These are phyloP conservation scores for Bufo gargarizans DNA, from an alignment of 2,113 vertebrate genomes.

Conservation along the genomic window DNA sequence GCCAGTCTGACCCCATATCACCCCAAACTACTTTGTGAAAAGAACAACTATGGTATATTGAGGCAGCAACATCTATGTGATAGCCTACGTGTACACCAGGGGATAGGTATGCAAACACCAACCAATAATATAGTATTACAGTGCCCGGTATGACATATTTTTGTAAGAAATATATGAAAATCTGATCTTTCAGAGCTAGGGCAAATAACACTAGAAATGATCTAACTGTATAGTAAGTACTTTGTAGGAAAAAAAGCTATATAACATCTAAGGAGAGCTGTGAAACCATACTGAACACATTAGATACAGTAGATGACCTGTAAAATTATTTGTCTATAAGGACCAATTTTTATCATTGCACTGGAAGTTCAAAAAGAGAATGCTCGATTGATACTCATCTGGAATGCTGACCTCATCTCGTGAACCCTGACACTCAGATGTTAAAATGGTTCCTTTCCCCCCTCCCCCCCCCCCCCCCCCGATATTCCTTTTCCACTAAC, in stretches of 20 bases:
- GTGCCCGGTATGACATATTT: neutral
- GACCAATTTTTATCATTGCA: constrained; percentile 34
- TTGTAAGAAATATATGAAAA: neutral
- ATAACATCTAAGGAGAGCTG: neutral
- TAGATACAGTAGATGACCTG: constrained; percentile 29
- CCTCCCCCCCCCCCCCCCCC: neutral
- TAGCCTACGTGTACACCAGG: neutral
- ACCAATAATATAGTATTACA: neutral
- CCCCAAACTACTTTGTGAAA: no score
- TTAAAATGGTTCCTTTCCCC: constrained; percentile 30
- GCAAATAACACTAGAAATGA: neutral
- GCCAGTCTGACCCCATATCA: neutral
- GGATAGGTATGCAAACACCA: neutral
- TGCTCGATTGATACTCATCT: constrained; percentile 2
- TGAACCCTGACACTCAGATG: constrained; percentile 41
- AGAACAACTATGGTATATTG: neutral
- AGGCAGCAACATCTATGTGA: neutral
- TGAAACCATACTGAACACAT: constrained; percentile 33
- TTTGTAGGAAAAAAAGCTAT: neutral
- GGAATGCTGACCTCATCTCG: neutral
- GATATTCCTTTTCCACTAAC: neutral
- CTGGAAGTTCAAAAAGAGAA: neutral
- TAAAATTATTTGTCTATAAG: constrained; percentile 29
- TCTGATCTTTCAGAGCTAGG: neutral
- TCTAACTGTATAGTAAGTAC: neutral